Evolutionary conservation across 2,888 invertebrate species (phyloP), one percentile per base, ranked within the genome.

Genomic region (Plusia festucae): DNA sequence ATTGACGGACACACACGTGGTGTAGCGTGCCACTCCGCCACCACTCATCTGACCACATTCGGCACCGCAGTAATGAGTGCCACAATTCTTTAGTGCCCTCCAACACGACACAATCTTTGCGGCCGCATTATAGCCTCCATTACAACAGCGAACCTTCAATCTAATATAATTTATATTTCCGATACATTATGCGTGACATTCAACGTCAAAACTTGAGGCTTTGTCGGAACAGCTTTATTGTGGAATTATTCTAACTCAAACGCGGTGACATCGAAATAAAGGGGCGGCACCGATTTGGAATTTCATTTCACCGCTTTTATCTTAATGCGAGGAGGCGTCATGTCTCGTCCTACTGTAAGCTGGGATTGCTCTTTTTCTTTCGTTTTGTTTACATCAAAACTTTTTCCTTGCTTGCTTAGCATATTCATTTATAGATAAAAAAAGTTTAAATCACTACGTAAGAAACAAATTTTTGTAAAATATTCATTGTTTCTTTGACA

Each of bases 151-250:
- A 88, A 90, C 88, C 90, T 80, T 85, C 85, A 81, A 90, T 90
- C 87, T 88, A 89, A 90, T 90, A 89, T 90, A 90, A 92, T 91
- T 91, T 89, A 88, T 91, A 88, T 88, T 89, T 91, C 90, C 89
- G 87, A 90, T 91, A 87, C 85, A 87, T 89, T 89, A 89, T 85
- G 85, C 88, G 85, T 87, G 87, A 88, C 87, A 87, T 86, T 87
- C 82, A 72, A 79, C 78, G 83, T 84, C 82, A 76, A 82, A 85
- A 73, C 75, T 82, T 77, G 78, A 74, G 78, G 80, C 81, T 86
- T 86, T 85, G 85, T 85, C 82, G 80, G 78, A 85, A 89, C 85
- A 85, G 85, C 79, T 88, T 88, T 89, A 86, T 87, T 86, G 83
- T 82, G 78, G 73, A 83, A 86, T 87, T 88, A 86, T 88, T 85